Evolutionary conservation across 2,113 vertebrate species (phyloP), one percentile per base, ranked within the genome.

Genomic region (Aspiorhynchus laticeps): DNA sequence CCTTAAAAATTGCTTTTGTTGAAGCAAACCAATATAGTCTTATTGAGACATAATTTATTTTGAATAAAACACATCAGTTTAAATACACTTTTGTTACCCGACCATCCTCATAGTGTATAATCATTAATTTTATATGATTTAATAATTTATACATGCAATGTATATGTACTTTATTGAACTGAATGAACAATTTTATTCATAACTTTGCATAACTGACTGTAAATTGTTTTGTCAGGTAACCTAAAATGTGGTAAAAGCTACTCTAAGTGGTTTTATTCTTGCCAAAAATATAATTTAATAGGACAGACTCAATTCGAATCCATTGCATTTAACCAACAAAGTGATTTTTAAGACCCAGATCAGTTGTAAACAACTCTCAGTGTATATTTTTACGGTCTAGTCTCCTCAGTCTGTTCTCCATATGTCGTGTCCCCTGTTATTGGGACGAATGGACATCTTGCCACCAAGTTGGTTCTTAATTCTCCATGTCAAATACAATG

Each of bases 401-500:
- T 84, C 41, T 10, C 76, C 67, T 31, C 15, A 36, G 43, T 36
- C 46, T 48, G 26, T 7, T 74, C 79, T 81, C 73, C 85, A 88
- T 89, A 89, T 87, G 90, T 89, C 88, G 38, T 21, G 76, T 85
- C 53, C 73, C 79, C 71, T 76, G 77, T 85, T 84, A 24, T 79
- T 88, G 86, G 92, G 92, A 93, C 91, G 93, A 95, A 95, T 93
- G 93, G 92, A 91, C 93, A 95, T 93, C 92, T 93, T 94, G 93
- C 94, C 94, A 93, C 95, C 93, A 94, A 93, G 92, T 95, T 93
- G 92, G 94, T 92, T 92, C 88, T 95, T 95, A 95, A 95, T 92
- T 91, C 95, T 92, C 96, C 96, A 95, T 97, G 93, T 94, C 93
- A 92, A 95, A 96, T 96, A 97, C 96, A 97, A 97, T 95, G 92